Evolutionary conservation across 2,113 vertebrate species (phyloP).

Genomic region (Cryptomyrus ogoouensis): DNA sequence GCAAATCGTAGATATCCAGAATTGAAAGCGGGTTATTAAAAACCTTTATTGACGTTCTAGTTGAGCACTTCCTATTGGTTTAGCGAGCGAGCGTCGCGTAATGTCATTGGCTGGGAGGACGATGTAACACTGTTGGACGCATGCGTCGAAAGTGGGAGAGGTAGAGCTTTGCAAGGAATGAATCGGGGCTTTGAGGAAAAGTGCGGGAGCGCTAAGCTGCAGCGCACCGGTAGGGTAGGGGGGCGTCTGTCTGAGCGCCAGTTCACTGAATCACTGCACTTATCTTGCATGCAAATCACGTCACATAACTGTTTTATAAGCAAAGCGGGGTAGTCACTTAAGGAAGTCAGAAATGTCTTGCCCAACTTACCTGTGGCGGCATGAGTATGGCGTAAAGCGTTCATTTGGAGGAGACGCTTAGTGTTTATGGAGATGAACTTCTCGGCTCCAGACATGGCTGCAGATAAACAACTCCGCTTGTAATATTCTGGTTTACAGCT

Average conservation of each 20-base stretch:
- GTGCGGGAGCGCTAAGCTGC: not conserved
- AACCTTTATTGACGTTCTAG: not conserved
- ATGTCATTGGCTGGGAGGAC: conserved; percentile 14
- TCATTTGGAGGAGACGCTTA: not conserved
- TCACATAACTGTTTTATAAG: not conserved
- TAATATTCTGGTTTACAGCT: not conserved
- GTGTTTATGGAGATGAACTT: not conserved
- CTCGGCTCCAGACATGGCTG: not conserved
- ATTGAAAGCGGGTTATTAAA: not conserved
- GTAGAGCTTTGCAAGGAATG: not conserved
- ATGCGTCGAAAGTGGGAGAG: conserved; percentile 7
- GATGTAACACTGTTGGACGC: not conserved
- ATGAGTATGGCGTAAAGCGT: not conserved
- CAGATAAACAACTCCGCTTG: not conserved
- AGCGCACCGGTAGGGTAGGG: not conserved
- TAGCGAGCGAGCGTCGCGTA: not conserved
- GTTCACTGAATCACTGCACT: not conserved
- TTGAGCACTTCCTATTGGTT: conserved; percentile 19
- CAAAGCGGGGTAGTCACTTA: not conserved
- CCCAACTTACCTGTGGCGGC: not conserved
- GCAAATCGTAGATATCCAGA: not conserved
- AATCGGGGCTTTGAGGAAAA: not conserved
- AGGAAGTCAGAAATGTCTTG: not conserved
- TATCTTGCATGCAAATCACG: not conserved
- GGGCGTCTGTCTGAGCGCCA: not conserved